phyloP scores from a whole-genome alignment of 2,888 invertebrate genomes.

The Eupithecia subumbrata region DNA sequence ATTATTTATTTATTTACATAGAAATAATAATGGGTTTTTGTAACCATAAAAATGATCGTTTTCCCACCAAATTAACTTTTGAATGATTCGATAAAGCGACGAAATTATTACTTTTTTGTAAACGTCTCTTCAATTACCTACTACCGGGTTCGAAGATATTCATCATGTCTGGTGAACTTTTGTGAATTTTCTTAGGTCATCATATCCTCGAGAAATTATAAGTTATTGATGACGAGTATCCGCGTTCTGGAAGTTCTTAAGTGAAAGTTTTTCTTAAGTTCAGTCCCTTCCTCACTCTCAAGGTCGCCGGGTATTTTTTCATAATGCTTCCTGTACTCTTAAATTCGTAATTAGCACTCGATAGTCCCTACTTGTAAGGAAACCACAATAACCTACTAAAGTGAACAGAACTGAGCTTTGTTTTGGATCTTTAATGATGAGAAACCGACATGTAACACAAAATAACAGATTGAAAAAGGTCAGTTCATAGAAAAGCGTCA shows the following conservation, averaged over 20 bases:
- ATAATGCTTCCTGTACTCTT: conserved; percentile 39
- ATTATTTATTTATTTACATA: neutral
- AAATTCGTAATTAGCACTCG: conserved; percentile 9
- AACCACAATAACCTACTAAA: neutral
- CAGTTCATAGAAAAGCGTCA: conserved; percentile 5
- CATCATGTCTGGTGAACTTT: conserved; percentile 14
- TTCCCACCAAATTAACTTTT: neutral
- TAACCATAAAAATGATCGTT: neutral
- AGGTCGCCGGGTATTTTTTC: conserved; percentile 22
- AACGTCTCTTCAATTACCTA: conserved; percentile 16
- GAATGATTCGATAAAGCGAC: neutral
- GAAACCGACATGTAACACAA: neutral
- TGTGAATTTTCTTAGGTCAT: conserved; percentile 24
- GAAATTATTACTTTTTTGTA: conserved; percentile 9
- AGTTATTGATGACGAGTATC: conserved; percentile 36
- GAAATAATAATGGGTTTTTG: neutral
- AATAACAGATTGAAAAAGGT: neutral
- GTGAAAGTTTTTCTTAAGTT: conserved; percentile 38
- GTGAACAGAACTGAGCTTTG: neutral
- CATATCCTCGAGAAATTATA: conserved; percentile 36
- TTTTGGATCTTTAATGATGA: neutral
- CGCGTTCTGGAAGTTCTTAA: conserved; percentile 40
- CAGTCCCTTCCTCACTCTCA: conserved; percentile 26
- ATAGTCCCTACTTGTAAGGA: neutral
- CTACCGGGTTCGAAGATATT: conserved; percentile 28